Percentiles rank a stretch among this genome's conserved stretches.
phyloP scores from a whole-genome alignment of 2,797 vertebrate genomes.

The Pteropus rufus region DNA sequence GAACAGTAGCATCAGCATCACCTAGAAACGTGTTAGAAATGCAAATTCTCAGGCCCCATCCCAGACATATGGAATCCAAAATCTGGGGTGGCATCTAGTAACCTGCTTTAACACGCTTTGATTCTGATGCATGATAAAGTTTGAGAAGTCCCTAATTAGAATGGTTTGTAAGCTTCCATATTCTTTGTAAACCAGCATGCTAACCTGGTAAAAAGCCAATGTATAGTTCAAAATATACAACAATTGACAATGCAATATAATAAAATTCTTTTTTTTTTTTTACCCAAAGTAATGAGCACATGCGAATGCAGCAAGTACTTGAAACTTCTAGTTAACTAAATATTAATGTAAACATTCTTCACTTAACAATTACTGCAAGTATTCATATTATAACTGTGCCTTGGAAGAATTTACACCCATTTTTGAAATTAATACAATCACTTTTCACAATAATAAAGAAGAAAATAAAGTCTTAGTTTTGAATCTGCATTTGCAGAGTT shows the following conservation, averaged over 20 bases:
- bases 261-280: background rate
- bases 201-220: background rate
- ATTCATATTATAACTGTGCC: background rate
- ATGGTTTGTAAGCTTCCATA: background rate
- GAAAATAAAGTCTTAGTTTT: background rate
- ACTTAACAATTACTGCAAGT: background rate
- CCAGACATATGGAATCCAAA: background rate
- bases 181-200: background rate
- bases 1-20: background rate
- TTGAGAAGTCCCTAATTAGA: background rate
- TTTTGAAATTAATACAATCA: background rate
- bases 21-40: background rate
- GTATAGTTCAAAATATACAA: background rate
- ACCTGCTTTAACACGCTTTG: background rate
- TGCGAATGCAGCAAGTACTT: background rate
- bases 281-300: background rate
- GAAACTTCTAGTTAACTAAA: background rate
- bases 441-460: background rate
- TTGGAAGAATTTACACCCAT: background rate
- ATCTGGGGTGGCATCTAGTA: background rate
- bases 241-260: background rate
- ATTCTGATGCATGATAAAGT: background rate
- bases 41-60: background rate
- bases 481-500: background rate
- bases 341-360: background rate